These are phyloP conservation scores for Monopterus albus DNA, from an alignment of 2,113 vertebrate species.

Conservation along the genomic window DNA sequence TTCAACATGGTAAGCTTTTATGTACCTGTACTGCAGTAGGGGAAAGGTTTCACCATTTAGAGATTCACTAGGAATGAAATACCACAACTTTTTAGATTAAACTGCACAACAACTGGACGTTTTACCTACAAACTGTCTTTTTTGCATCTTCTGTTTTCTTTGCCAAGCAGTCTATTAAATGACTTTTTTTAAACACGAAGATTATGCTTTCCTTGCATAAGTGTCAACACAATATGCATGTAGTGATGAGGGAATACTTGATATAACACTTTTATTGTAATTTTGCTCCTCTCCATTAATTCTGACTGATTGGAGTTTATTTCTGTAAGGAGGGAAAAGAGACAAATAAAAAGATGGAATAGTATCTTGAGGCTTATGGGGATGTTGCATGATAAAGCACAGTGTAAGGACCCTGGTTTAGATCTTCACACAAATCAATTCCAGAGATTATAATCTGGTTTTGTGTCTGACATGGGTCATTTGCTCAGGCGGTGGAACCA, in stretches of 20 bases:
- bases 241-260: neutral
- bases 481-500: constrained; percentile 61
- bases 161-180: neutral
- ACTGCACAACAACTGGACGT: no score
- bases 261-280: neutral
- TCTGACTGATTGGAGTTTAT: constrained; percentile 16
- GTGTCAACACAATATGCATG: neutral
- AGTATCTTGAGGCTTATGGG: constrained; percentile 44
- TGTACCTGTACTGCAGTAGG: constrained; percentile 33
- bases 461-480: constrained; percentile 64
- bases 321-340: constrained; percentile 6
- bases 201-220: neutral
- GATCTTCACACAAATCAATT: constrained; percentile 76
- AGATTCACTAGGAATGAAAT: neutral
- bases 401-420: constrained; percentile 63
- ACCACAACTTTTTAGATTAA: neutral
- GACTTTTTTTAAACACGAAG: neutral
- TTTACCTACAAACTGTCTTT: no score
- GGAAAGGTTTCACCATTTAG: constrained; percentile 5
- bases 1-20: constrained; percentile 93
- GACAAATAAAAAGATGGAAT: constrained; percentile 20
- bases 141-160: no score
- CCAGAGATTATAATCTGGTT: constrained; percentile 78
- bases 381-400: constrained; percentile 51
- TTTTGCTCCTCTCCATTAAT: neutral